Evolutionary conservation across 2,797 vertebrate species (phyloP).

Genomic region (Emys orbicularis): DNA sequence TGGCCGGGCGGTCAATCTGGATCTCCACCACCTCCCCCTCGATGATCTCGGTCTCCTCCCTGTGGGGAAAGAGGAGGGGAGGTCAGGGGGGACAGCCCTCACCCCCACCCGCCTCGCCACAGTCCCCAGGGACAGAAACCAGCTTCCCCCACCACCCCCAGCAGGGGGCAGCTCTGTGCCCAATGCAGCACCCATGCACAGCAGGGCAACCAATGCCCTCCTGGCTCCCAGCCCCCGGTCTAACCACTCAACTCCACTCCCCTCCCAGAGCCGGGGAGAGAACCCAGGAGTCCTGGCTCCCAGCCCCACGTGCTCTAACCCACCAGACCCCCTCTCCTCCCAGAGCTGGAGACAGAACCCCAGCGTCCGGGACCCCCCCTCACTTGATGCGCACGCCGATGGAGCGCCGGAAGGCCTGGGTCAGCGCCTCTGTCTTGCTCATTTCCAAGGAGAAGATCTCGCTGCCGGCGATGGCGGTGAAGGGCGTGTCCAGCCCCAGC

Average conservation of each 20-base stretch:
- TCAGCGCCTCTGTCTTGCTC: slow-evolving; percentile 95
- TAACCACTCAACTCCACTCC: background rate
- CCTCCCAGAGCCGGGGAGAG: too few species aligned
- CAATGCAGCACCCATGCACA: fast-evolving
- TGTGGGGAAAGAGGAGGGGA: slow-evolving; percentile 54
- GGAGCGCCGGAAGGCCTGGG: slow-evolving; percentile 93
- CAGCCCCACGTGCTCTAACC: background rate
- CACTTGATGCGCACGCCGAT: slow-evolving; percentile 96
- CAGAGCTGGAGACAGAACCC: background rate
- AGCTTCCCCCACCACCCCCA: background rate
- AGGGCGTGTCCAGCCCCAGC: slow-evolving; percentile 91
- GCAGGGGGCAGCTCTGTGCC: background rate
- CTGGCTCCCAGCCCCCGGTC: background rate
- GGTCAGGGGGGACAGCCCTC: background rate
- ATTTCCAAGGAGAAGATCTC: slow-evolving; percentile 97
- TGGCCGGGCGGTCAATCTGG: slow-evolving; percentile 95
- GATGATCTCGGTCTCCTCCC: slow-evolving; percentile 96
- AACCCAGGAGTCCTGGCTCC: too few species aligned
- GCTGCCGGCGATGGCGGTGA: slow-evolving; percentile 92
- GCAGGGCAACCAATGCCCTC: too few species aligned
- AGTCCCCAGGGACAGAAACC: background rate
- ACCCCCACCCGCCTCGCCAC: background rate
- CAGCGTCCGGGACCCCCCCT: slow-evolving; percentile 48
- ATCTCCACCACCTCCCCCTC: slow-evolving; percentile 98
- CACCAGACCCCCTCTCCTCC: background rate